Evolutionary conservation across 2,113 vertebrate genomes (phyloP).

Genomic region (Tychaedon coryphoeus): DNA sequence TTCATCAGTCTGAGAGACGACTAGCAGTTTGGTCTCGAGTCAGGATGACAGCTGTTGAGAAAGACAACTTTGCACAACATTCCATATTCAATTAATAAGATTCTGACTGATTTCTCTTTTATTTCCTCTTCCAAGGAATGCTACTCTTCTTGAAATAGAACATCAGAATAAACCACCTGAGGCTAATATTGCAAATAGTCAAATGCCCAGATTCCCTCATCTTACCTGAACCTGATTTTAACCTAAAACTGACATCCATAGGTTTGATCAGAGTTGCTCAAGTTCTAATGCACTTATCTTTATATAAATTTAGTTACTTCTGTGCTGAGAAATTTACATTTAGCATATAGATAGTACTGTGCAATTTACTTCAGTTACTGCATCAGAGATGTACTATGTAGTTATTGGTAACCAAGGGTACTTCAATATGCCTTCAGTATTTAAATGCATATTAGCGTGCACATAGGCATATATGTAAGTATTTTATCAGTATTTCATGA

Average conservation of each 20-base stretch:
- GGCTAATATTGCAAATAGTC: background rate
- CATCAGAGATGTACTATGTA: background rate
- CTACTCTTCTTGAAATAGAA: background rate
- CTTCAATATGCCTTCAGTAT: background rate
- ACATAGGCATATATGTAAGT: background rate
- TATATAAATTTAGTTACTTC: background rate
- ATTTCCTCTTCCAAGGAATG: background rate
- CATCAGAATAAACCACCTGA: background rate
- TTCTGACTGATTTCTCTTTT: background rate
- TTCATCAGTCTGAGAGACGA: background rate
- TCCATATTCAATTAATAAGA: background rate
- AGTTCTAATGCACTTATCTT: background rate
- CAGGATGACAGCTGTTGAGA: background rate
- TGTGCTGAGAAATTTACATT: background rate
- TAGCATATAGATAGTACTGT: background rate
- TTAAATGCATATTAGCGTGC: background rate
- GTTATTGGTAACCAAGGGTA: background rate
- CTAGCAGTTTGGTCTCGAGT: background rate
- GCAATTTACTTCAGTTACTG: background rate
- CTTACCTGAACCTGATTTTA: background rate
- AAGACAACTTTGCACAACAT: background rate
- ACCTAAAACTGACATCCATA: background rate
- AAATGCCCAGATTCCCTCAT: background rate
- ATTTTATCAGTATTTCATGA: background rate
- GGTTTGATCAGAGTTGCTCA: background rate